Evolutionary conservation across 2,113 vertebrate species (phyloP).

Genomic region (Galemys pyrenaicus): DNA sequence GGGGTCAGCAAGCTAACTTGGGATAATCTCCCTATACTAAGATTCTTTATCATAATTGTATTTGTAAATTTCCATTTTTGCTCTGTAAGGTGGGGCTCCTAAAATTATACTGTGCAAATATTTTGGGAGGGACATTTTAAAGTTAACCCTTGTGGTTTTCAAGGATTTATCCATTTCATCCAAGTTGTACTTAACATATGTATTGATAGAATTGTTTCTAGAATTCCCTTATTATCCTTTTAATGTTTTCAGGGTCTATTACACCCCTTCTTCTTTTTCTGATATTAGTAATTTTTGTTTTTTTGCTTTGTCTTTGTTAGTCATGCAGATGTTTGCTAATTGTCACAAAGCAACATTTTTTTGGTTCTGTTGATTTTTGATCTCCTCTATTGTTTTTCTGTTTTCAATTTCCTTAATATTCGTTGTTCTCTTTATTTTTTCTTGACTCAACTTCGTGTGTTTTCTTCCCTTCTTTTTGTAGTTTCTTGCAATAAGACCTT

Average conservation of each 20-base stretch:
- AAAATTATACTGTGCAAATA: neutral
- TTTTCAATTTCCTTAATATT: neutral
- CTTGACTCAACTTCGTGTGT: neutral
- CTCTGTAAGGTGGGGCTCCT: neutral
- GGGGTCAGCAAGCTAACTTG: neutral
- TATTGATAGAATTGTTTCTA: neutral
- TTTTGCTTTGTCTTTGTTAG: neutral
- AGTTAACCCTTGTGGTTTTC: neutral
- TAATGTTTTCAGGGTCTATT: neutral
- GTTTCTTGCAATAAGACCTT: neutral
- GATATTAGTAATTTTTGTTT: neutral
- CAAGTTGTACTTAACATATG: neutral
- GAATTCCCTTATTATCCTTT: neutral
- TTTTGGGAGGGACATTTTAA: neutral
- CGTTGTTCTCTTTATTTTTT: neutral
- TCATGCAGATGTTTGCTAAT: neutral
- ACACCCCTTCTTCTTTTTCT: neutral
- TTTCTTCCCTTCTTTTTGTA: neutral
- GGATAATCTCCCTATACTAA: neutral
- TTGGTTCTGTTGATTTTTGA: constrained; percentile 1
- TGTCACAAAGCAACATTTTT: neutral
- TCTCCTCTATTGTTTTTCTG: neutral
- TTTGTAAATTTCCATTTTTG: neutral
- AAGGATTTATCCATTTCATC: neutral
- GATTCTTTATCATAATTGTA: neutral